Evolutionary conservation across 2,888 invertebrate species (phyloP).

Genomic region (Cepaea hortensis): DNA sequence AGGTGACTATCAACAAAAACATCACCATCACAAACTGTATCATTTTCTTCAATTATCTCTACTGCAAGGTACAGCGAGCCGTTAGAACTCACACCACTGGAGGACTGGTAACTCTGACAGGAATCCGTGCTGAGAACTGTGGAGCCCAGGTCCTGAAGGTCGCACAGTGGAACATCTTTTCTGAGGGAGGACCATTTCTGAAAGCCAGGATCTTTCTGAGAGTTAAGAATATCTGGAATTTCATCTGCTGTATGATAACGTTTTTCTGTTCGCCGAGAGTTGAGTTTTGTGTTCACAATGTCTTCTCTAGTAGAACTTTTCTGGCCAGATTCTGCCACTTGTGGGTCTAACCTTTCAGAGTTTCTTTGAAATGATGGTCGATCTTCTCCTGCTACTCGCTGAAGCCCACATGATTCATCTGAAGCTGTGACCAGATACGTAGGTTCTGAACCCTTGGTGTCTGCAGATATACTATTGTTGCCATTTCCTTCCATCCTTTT

Average conservation of each 20-base stretch:
- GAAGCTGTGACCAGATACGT: not conserved
- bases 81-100: conserved; percentile 73
- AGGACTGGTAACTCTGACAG: conserved; percentile 76
- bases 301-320: conserved; percentile 11
- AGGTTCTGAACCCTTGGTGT: not conserved
- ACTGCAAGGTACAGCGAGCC: conserved; percentile 47
- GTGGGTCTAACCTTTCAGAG: not conserved
- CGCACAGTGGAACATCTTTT: conserved; percentile 63
- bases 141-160: conserved; percentile 62
- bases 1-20: not conserved
- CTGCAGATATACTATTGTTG: too few species aligned
- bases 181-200: conserved; percentile 83
- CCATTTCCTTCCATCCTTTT: too few species aligned
- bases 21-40: not conserved
- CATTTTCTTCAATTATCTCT: conserved; percentile 63
- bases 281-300: conserved; percentile 58
- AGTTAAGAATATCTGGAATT: conserved; percentile 80
- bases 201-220: conserved; percentile 77
- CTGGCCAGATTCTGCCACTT: not conserved
- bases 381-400: not conserved
- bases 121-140: conserved; percentile 76
- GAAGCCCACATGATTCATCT: not conserved
- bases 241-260: conserved; percentile 83
- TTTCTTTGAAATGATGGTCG: not conserved
- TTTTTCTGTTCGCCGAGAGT: conserved; percentile 75